phyloP scores from a whole-genome alignment of 2,797 vertebrate genomes.

The Enteromius argenteus region DNA sequence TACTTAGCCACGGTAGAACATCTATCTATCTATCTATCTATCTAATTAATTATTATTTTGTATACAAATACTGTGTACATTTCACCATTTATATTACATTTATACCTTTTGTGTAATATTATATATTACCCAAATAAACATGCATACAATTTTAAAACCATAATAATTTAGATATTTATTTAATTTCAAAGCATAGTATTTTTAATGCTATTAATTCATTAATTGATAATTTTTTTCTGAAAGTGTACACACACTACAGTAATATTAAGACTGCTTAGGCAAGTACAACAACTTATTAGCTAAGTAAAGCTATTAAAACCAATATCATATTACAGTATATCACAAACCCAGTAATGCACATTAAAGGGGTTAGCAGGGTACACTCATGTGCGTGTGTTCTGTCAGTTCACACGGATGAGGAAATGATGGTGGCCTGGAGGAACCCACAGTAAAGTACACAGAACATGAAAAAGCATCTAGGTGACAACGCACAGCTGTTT shows the following conservation, averaged over 20 bases:
- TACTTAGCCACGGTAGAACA: constrained; percentile 1
- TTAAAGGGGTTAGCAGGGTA: not conserved
- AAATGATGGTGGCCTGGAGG: not conserved
- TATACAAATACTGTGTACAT: not conserved
- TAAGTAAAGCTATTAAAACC: not conserved
- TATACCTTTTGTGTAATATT: not conserved
- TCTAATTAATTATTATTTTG: not conserved
- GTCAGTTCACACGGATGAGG: constrained; percentile 11
- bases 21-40: not conserved
- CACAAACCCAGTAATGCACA: not conserved
- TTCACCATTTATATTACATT: not conserved
- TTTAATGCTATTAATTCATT: not conserved
- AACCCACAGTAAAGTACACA: constrained; percentile 15
- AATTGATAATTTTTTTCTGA: not conserved
- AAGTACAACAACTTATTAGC: not conserved
- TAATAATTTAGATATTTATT: not conserved
- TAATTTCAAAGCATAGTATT: not conserved
- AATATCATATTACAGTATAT: not conserved
- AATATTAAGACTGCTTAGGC: not conserved
- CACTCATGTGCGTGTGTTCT: not conserved
- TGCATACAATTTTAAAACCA: not conserved
- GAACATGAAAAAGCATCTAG: constrained; percentile 23
- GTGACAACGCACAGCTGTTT: constrained; percentile 35
- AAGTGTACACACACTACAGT: not conserved
- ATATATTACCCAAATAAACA: not conserved